phyloP scores from a whole-genome alignment of 2,888 invertebrate genomes.

The Dendrolimus houi region DNA sequence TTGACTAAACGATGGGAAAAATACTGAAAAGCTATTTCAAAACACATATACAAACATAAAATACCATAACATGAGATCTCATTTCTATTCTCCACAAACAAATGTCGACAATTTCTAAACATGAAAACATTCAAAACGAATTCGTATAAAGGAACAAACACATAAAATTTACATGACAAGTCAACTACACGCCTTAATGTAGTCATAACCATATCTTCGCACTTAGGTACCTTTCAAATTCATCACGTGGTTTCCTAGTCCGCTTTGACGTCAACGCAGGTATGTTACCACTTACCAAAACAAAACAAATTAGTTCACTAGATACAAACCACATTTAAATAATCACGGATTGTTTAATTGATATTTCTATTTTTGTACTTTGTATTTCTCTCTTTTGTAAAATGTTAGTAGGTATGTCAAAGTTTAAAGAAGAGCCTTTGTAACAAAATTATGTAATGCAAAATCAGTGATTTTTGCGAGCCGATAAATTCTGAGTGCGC shows the following conservation, averaged over 20 bases:
- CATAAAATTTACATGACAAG: slow-evolving; percentile 57
- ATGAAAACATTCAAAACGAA: slow-evolving; percentile 30
- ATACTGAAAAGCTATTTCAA: background rate
- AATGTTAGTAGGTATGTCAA: too few relatives aligned
- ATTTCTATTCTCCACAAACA: slow-evolving; percentile 33
- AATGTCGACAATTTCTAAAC: slow-evolving; percentile 30
- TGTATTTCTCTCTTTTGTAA: too few relatives aligned
- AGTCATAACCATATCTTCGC: slow-evolving; percentile 51
- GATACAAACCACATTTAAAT: too few relatives aligned
- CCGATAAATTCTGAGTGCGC: too few relatives aligned
- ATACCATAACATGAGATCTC: slow-evolving; percentile 19
- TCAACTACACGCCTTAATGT: slow-evolving; percentile 44
- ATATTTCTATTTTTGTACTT: too few relatives aligned
- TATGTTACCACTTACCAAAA: slow-evolving; percentile 31
- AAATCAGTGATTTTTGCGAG: too few relatives aligned
- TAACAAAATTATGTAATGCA: too few relatives aligned
- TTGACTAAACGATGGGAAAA: slow-evolving; percentile 2
- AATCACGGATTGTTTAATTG: too few relatives aligned
- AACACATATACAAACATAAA: slow-evolving; percentile 8
- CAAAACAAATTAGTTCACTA: too few relatives aligned
- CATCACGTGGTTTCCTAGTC: slow-evolving; percentile 53
- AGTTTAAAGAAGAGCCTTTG: too few relatives aligned
- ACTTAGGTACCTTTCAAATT: slow-evolving; percentile 62
- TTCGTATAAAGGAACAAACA: slow-evolving; percentile 32
- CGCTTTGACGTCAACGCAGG: slow-evolving; percentile 45